Conservation (phyloP, 1,140 invertebrate genomes). For the Hylaeus volcanicus region DNA sequence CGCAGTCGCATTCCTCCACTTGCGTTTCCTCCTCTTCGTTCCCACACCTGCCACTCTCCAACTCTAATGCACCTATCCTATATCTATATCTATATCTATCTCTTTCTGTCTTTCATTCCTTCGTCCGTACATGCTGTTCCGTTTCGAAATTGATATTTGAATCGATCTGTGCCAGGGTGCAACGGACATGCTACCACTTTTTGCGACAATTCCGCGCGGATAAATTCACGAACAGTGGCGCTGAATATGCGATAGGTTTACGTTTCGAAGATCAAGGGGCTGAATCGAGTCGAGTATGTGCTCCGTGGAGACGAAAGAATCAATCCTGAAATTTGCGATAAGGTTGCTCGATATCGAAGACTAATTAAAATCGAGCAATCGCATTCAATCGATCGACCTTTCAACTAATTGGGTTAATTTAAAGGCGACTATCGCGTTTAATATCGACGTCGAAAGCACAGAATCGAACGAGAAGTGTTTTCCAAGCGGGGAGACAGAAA, state of each 20-base stretch:
- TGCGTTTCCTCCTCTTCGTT: neutral
- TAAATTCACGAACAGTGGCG: neutral
- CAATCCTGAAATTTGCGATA: too few species aligned
- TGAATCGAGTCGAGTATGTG: too few species aligned
- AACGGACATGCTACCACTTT: neutral
- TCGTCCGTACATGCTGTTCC: conserved; percentile 15
- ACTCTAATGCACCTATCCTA: neutral
- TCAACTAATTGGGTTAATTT: neutral
- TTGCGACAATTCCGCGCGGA: neutral
- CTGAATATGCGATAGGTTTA: too few species aligned
- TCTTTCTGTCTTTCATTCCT: neutral
- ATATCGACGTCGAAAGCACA: neutral
- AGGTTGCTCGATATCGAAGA: too few species aligned
- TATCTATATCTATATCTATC: neutral
- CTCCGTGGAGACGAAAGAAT: too few species aligned
- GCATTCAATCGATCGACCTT: too few species aligned
- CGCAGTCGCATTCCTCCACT: neutral
- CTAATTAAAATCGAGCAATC: too few species aligned
- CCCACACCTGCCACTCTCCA: conserved; percentile 12
- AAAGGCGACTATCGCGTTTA: neutral
- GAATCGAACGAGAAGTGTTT: neutral
- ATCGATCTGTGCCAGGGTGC: conserved; percentile 21
- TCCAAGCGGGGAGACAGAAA: neutral
- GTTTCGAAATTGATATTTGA: conserved; percentile 51
- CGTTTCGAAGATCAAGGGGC: too few species aligned